These are phyloP conservation scores for Parazoanthus darwini DNA, from an alignment of 92 coral and sea anemone species.

Conservation along the genomic window DNA sequence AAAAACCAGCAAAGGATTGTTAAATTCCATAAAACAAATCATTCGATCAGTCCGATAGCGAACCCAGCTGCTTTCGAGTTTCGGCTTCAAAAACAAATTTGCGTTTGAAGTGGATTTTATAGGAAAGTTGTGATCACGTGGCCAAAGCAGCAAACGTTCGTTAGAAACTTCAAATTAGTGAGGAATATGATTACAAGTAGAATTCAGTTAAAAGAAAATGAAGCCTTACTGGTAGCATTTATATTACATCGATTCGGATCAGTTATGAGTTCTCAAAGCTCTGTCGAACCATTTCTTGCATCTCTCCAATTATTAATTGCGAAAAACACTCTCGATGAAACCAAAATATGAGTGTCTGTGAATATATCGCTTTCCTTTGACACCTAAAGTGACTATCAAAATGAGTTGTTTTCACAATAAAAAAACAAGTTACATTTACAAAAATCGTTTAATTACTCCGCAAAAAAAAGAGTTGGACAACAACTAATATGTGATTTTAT, in stretches of 20 bases:
- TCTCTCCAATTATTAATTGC: not conserved
- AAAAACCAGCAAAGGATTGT: not conserved
- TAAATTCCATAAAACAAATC: not conserved
- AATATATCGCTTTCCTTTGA: conserved; percentile 21
- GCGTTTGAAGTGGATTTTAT: not conserved
- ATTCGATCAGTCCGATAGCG: not conserved
- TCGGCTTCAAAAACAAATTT: not conserved
- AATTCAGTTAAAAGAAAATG: not conserved
- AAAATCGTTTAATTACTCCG: conserved; percentile 2
- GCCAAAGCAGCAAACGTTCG: not conserved
- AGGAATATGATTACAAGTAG: not conserved
- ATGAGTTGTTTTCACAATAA: not conserved
- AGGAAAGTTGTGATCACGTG: conserved; percentile 9
- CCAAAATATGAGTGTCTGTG: not conserved
- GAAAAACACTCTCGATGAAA: not conserved
- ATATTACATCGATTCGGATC: not conserved
- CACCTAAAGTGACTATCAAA: not conserved
- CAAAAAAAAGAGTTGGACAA: not conserved
- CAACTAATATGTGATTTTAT: not conserved
- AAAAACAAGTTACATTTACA: not conserved
- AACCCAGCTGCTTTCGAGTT: not conserved
- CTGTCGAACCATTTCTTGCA: not conserved
- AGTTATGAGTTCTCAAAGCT: not conserved
- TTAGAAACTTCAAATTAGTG: not conserved
- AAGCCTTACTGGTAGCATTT: not conserved